Conservation (phyloP, 1,140 invertebrate species). For the Drosophila albomicans region DNA sequence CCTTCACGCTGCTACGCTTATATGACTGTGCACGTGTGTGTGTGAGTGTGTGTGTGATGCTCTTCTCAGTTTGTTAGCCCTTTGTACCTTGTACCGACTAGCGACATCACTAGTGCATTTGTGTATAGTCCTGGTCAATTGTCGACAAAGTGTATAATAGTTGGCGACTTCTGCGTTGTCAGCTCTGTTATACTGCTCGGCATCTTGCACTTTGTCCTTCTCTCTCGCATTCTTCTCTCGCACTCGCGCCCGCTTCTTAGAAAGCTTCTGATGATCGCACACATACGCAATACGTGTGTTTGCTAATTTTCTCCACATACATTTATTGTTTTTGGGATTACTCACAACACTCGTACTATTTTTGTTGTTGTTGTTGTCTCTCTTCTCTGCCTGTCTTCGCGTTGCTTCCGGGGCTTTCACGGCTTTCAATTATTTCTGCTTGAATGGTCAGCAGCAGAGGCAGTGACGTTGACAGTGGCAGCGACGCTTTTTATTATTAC, state of each 20-base stretch:
- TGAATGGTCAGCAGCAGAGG: slow-evolving; percentile 44
- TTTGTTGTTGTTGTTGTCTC: slow-evolving; percentile 14
- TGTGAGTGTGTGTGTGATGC: not conserved
- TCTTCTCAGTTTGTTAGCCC: slow-evolving; percentile 24
- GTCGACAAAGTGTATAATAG: too few relatives aligned
- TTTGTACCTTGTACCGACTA: slow-evolving; percentile 32
- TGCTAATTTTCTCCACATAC: not conserved
- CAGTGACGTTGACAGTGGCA: slow-evolving; percentile 5
- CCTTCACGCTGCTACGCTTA: slow-evolving; percentile 15
- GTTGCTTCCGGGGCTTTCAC: slow-evolving; percentile 53
- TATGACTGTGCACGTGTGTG: slow-evolving; percentile 12
- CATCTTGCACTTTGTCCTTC: not conserved
- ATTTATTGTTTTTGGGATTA: slow-evolving; percentile 13
- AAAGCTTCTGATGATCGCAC: not conserved
- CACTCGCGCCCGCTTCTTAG: too few relatives aligned
- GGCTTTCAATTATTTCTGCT: slow-evolving; percentile 67
- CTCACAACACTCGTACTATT: slow-evolving; percentile 5
- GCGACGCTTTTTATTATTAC: slow-evolving; percentile 32
- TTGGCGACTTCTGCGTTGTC: too few relatives aligned
- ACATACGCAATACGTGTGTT: slow-evolving; percentile 1
- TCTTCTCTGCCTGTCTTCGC: slow-evolving; percentile 28
- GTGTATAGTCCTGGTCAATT: too few relatives aligned
- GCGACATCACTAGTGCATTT: too few relatives aligned
- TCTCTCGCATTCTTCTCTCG: not conserved
- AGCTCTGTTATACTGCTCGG: too few relatives aligned